Evolutionary conservation across 2,888 invertebrate genomes (phyloP), one percentile per base, ranked within the genome.

Genomic region (Ernsta delagoae): DNA sequence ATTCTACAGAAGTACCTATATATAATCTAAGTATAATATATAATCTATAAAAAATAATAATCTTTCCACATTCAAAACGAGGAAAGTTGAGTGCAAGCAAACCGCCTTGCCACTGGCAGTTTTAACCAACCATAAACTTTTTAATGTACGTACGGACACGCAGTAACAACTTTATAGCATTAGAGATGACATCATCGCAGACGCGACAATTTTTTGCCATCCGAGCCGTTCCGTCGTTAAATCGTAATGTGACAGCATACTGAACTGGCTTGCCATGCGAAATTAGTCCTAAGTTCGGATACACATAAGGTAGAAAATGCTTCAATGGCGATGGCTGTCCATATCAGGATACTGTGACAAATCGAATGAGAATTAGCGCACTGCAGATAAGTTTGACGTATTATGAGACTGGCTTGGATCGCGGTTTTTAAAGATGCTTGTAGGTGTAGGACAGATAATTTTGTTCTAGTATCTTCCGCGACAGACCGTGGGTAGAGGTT

Each of bases 341-440:
- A 4, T 50, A 62, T 16, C 36, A 0, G 9, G 62, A 70, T 77
- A 65, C 76, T 76, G 74, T 80, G 81, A 79, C 79, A 82, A 83
- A 83, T 84, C 79, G 77, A 82, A 80, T 78, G 71, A 75, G 79
- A 82, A 86, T 84, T 84, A 83, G 65, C 70, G 60, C 69, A 70
- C 62, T 65, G 48, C 59, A 41, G 54, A 64, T 69, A 70, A 67
- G 66, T 34, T 63, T 61, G 48, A 48, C 31, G 48, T 61, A 8
- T 61, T 48, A 34, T 43, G 41, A 41, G 31, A 56, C 34, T 60
- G 31, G 45, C 31, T 60, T 24, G 34, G 34, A 48, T 34, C 56
- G 56, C 56, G 56, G 36, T 3, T 56, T 36, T 56, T n/a, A n/a
- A n/a, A n/a, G 36, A n/a, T 53, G 56, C 6, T 36, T n/a, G 36